phyloP scores from a whole-genome alignment of 2,797 vertebrate species.

The Acrocephalus scirpaceus region DNA sequence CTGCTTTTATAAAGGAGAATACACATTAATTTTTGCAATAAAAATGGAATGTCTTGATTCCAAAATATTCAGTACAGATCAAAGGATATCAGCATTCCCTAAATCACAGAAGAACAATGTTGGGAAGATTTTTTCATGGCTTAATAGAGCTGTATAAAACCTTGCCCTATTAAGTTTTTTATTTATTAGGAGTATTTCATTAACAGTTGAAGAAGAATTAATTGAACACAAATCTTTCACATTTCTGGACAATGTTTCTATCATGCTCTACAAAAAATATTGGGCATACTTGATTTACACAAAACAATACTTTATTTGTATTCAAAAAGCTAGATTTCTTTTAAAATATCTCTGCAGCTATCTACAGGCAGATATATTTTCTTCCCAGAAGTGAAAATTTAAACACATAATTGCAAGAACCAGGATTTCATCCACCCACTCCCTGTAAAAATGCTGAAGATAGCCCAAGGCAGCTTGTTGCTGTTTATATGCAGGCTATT shows the following conservation, averaged over 20 bases:
- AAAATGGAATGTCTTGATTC: not conserved
- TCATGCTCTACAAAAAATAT: not conserved
- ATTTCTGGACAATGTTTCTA: not conserved
- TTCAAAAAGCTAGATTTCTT: not conserved
- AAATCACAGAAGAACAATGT: not conserved
- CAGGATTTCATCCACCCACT: not conserved
- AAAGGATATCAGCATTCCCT: not conserved
- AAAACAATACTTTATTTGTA: not conserved
- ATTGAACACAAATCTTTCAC: not conserved
- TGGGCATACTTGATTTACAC: not conserved
- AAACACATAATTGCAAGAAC: not conserved
- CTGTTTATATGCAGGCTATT: conserved; percentile 44
- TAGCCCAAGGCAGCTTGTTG: conserved; percentile 12
- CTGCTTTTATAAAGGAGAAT: not conserved
- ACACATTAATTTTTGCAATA: not conserved
- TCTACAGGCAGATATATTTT: not conserved
- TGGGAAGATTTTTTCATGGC: not conserved
- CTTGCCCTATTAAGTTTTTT: not conserved
- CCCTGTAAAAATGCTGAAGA: conserved; percentile 30
- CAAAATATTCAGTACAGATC: not conserved
- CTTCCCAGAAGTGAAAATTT: not conserved
- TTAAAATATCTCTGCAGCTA: not conserved
- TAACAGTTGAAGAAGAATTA: not conserved
- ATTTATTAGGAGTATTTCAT: not conserved
- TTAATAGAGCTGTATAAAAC: not conserved